These are phyloP conservation scores for Cydia strobilella DNA, from an alignment of 1,140 invertebrate species.

Conservation along the genomic window DNA sequence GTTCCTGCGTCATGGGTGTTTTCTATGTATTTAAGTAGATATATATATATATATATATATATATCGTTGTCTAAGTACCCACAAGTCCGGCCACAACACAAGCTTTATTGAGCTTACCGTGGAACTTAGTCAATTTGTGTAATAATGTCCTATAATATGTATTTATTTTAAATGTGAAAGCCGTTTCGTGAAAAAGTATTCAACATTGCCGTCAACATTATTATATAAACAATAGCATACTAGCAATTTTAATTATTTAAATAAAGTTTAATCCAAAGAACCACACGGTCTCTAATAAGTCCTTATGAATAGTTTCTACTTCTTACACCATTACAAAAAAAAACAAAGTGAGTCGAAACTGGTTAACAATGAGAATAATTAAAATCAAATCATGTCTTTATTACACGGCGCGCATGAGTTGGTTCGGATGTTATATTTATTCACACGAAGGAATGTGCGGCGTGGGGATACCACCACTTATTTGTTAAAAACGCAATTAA, in stretches of 20 bases:
- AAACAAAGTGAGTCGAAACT: conserved; percentile 45
- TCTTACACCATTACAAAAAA: conserved; percentile 22
- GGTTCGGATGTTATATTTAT: conserved; percentile 54
- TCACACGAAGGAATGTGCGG: conserved; percentile 27
- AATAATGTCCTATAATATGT: no score
- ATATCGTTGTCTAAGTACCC: no score
- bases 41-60: no score
- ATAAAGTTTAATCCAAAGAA: not conserved
- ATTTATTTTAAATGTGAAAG: no score
- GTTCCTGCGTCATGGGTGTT: no score
- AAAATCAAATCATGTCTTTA: conserved; percentile 62
- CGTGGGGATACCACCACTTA: conserved; percentile 3
- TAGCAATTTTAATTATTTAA: conserved; percentile 23
- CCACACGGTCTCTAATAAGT: conserved; percentile 4
- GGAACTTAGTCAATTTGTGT: no score
- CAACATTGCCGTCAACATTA: no score
- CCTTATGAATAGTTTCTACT: conserved; percentile 8
- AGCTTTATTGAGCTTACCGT: no score
- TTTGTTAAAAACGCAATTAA: conserved; percentile 1
- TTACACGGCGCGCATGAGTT: conserved; percentile 47
- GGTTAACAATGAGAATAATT: conserved; percentile 46
- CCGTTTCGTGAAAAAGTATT: no score
- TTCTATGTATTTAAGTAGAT: no score
- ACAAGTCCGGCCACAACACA: no score
- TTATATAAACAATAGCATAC: not conserved